Evolutionary conservation across 2,888 invertebrate species (phyloP).

Genomic region (Eristalis pertinax): DNA sequence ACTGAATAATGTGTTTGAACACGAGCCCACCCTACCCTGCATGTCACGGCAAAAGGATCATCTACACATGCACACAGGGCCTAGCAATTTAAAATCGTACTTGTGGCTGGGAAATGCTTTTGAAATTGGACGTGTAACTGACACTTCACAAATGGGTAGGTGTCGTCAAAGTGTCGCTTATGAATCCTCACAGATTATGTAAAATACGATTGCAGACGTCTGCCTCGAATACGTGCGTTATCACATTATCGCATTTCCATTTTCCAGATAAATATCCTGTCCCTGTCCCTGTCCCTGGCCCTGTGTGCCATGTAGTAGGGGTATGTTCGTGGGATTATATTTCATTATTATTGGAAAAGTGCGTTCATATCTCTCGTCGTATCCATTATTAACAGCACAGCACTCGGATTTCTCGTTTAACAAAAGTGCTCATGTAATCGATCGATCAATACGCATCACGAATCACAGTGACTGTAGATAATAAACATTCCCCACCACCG

Average conservation of each 20-base stretch:
- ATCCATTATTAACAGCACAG: slow-evolving; percentile 28
- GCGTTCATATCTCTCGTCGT: slow-evolving; percentile 3
- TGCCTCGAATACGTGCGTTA: background rate
- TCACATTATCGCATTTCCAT: background rate
- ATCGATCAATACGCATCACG: slow-evolving; percentile 24
- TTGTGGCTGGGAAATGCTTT: too few relatives aligned
- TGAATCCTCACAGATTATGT: too few relatives aligned
- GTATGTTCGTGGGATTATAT: background rate
- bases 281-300: too few relatives aligned
- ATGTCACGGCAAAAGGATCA: background rate
- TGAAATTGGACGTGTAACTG: too few relatives aligned
- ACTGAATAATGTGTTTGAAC: background rate
- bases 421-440: slow-evolving; percentile 2
- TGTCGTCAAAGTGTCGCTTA: too few relatives aligned
- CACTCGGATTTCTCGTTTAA: slow-evolving; percentile 11
- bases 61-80: background rate
- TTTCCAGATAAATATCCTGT: background rate
- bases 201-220: too few relatives aligned
- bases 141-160: too few relatives aligned
- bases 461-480: slow-evolving; percentile 55
- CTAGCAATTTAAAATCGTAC: too few relatives aligned
- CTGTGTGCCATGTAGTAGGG: background rate
- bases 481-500: slow-evolving; percentile 40
- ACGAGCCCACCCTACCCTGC: background rate
- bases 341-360: background rate